Conservation (phyloP, 1,140 invertebrate genomes). For the Papilio xuthus region DNA sequence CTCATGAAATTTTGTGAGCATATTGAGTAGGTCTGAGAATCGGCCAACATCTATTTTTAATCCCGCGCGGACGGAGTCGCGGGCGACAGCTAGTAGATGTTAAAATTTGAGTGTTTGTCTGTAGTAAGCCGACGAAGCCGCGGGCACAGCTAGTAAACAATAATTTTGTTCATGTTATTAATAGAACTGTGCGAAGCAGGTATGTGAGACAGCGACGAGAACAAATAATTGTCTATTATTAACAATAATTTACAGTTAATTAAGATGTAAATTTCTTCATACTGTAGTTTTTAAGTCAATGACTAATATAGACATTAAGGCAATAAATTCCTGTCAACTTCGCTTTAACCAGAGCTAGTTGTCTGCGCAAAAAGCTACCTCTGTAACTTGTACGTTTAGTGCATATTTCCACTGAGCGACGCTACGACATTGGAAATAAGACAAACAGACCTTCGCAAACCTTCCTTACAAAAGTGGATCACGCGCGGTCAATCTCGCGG, state of each 20-base stretch:
- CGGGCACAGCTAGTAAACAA: too few relatives aligned
- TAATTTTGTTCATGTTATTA: too few relatives aligned
- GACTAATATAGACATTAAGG: constrained; percentile 13
- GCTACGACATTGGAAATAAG: neutral
- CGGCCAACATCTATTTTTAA: too few relatives aligned
- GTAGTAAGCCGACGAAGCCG: too few relatives aligned
- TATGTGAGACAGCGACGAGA: too few relatives aligned
- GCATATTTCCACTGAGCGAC: neutral
- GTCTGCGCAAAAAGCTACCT: neutral
- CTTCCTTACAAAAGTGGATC: neutral
- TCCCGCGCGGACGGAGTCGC: too few relatives aligned
- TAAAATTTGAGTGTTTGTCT: too few relatives aligned
- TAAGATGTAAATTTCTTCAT: neutral
- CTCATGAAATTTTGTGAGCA: too few relatives aligned
- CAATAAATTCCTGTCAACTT: neutral
- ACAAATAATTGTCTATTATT: neutral
- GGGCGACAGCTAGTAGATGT: too few relatives aligned
- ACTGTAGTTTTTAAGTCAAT: neutral
- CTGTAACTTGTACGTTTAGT: neutral
- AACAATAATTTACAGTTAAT: neutral
- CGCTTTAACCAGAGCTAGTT: neutral
- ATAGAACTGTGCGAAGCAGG: too few relatives aligned
- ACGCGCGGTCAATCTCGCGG: neutral
- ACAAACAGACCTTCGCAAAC: neutral
- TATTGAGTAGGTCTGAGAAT: too few relatives aligned